Evolutionary conservation across 2,888 invertebrate genomes (phyloP).

Genomic region (Nomada hirtipes): DNA sequence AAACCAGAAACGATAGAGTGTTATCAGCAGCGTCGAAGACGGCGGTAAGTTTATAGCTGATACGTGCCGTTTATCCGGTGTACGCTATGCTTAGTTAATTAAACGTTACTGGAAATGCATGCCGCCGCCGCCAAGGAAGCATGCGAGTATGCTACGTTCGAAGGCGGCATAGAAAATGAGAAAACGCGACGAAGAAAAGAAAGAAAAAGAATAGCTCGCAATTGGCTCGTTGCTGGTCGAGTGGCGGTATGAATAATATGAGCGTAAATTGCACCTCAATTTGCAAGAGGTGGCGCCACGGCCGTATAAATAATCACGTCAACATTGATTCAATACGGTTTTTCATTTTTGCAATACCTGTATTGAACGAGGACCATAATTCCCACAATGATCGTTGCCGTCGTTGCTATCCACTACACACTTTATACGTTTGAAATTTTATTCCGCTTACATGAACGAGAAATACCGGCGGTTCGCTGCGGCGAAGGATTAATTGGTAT

Average conservation of each 20-base stretch:
- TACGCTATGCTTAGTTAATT: slow-evolving; percentile 79
- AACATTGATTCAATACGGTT: neutral
- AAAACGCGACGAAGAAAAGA: slow-evolving; percentile 1
- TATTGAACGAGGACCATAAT: too few species aligned
- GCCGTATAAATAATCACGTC: slow-evolving; percentile 26
- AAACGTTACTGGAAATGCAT: slow-evolving; percentile 61
- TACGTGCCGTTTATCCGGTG: slow-evolving; percentile 77
- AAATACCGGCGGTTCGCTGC: too few species aligned
- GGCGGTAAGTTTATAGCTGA: slow-evolving; percentile 77
- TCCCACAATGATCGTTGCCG: too few species aligned
- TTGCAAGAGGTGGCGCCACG: slow-evolving; percentile 72
- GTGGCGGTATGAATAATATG: slow-evolving; percentile 22
- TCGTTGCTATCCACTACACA: too few species aligned
- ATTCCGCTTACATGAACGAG: too few species aligned
- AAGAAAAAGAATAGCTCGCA: neutral
- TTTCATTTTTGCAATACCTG: neutral
- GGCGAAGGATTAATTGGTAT: too few species aligned
- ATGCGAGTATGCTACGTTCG: neutral
- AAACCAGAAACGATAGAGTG: slow-evolving; percentile 69
- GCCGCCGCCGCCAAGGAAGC: slow-evolving; percentile 12
- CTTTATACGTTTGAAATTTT: too few species aligned
- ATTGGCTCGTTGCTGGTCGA: neutral
- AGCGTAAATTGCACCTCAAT: slow-evolving; percentile 53
- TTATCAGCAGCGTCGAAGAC: slow-evolving; percentile 78
- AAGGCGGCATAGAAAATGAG: neutral